A percentile compares a stretch with the other conserved stretches of the same genome.
Conservation (phyloP, 2,113 vertebrate genomes). For the Megalops atlanticus region DNA sequence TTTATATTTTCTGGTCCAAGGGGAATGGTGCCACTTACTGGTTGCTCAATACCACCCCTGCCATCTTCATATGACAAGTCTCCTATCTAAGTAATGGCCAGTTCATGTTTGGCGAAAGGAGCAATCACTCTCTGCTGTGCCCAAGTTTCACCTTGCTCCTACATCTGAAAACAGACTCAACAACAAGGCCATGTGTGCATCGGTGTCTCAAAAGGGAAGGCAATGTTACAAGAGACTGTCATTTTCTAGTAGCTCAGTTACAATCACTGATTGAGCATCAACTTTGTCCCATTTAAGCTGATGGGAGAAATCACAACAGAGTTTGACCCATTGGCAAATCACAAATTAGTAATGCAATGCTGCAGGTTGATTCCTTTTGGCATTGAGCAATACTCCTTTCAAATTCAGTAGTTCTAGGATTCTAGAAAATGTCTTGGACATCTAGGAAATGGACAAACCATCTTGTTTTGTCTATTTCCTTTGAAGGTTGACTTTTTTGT, state of each 20-base stretch:
- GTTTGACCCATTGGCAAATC: background rate
- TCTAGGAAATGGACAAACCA: too few relatives aligned
- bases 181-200: background rate
- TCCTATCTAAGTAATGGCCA: conserved; percentile 49
- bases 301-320: background rate
- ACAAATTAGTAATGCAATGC: background rate
- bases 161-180: conserved; percentile 28
- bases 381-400: background rate
- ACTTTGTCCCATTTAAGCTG: background rate
- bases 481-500: too few relatives aligned
- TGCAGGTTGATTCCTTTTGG: background rate
- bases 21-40: conserved; percentile 52
- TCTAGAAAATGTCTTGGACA: too few relatives aligned
- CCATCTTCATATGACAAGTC: conserved; percentile 14
- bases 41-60: conserved; percentile 41
- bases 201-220: background rate
- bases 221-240: background rate
- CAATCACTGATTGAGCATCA: background rate
- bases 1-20: conserved; percentile 55
- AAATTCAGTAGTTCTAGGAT: too few relatives aligned
- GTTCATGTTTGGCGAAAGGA: conserved; percentile 41
- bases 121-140: conserved; percentile 45
- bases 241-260: background rate
- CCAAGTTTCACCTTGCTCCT: conserved; percentile 26
- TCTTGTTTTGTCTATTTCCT: too few relatives aligned